Evolutionary conservation across 2,888 invertebrate species (phyloP), one percentile per base, ranked within the genome.

Genomic region (Creontiades dilutus): DNA sequence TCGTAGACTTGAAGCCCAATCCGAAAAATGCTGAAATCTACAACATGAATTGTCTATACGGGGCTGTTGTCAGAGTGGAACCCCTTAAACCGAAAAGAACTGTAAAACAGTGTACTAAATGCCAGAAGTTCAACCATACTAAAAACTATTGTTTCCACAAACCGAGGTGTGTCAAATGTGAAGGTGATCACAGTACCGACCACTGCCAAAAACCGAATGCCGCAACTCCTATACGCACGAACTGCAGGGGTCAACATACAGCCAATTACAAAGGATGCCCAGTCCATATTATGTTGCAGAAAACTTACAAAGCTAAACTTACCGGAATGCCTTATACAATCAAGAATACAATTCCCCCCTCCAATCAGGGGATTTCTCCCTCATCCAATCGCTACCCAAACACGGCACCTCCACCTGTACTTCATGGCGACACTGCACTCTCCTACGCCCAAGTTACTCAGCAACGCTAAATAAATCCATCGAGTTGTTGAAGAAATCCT

Each of bases 1-100:
- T 89, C 37, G 80, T 89, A 9, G 89, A 89, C 37, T 46, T 81
- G 2, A 89, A 89, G 81, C 89, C 89, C 5, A 89, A 57, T 28
- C 14, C 89, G 14, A 89, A 89, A 80, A 89, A 89, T 27, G 80
- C 80, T 27, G 89, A 89, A 80, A 89, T 81, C 16, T 89, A 81
- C 23, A 80, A 80, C 13, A 5, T 89, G 7, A 89, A n/a, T 12
- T 52, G 89, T 28, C 27, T 89, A 27, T 48, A 57, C 27, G 19
- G 81, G 13, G 89, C 89, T 1, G 89, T 89, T 3, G 48, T 81
- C 16, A 80, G 52, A 52, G n/a, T 89, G 1, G 89, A 89, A 80
- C 89, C 89, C 5, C 89, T 81, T 4, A 78, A 78, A 27, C 88
- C 88, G 0, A 88, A 80, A 52, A 46, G 52, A 52, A 46, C 88